Conservation (phyloP, 1,140 invertebrate species). For the roundworm (Caenorhabditis elegans) region WBcel235 BX284605.5:9068001-9068500, state of each 20-base stretch:
- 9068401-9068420: neutral
- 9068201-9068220: too few relatives aligned
- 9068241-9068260: neutral
- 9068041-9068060: conserved; percentile 22
- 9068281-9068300: neutral
- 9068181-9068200: neutral
- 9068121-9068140: neutral
- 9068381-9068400: neutral
- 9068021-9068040: conserved; percentile 19
- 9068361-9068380: neutral
- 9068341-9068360: neutral
- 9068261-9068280: neutral
- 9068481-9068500: neutral
- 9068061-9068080: conserved; percentile 15
- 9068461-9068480: neutral
- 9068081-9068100: conserved; percentile 2
- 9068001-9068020: neutral
- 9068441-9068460: neutral
- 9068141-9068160: conserved; percentile 5
- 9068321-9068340: neutral
- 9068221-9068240: neutral
- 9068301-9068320: conserved; percentile 13
- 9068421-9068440: neutral
- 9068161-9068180: conserved; percentile 12
- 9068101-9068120: conserved; percentile 22